phyloP scores from a whole-genome alignment of 2,113 vertebrate species.

The Spea bombifrons region DNA sequence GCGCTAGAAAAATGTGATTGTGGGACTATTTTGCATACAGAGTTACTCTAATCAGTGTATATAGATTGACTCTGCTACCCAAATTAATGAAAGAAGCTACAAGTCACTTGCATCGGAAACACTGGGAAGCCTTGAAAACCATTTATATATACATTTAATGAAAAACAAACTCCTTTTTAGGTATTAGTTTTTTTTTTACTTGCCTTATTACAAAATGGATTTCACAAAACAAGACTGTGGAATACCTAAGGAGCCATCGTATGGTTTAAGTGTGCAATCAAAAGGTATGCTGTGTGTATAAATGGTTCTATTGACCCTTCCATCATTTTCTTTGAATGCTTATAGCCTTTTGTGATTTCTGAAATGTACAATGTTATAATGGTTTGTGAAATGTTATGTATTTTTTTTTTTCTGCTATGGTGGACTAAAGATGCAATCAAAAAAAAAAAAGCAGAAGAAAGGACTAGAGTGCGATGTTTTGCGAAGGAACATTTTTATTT shows the following conservation, averaged over 20 bases:
- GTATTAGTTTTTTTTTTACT: background rate
- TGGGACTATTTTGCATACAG: conserved; percentile 33
- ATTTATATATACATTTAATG: conserved; percentile 49
- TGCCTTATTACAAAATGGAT: conserved; percentile 24
- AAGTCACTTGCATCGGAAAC: conserved; percentile 36
- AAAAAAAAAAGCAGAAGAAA: background rate
- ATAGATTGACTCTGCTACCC: conserved; percentile 43
- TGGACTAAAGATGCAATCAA: conserved; percentile 20
- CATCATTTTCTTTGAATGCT: conserved; percentile 38
- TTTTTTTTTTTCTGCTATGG: conserved; percentile 30
- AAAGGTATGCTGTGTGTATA: conserved; percentile 48
- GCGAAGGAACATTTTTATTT: conserved; percentile 45
- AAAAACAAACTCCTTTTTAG: conserved; percentile 34
- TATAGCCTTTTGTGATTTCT: conserved; percentile 43
- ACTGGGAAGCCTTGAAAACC: conserved; percentile 37
- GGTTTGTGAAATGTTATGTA: conserved; percentile 42
- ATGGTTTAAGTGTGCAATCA: conserved; percentile 45
- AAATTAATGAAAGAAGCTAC: background rate
- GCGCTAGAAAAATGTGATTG: conserved; percentile 50
- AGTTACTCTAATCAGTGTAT: conserved; percentile 39
- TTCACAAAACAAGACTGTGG: conserved; percentile 48
- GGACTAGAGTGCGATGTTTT: background rate
- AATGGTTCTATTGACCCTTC: conserved; percentile 44
- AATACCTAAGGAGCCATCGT: conserved; percentile 46
- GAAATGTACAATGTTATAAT: conserved; percentile 42